Conservation (phyloP, 2,888 invertebrate genomes). For the Drosophila paracracens region DNA sequence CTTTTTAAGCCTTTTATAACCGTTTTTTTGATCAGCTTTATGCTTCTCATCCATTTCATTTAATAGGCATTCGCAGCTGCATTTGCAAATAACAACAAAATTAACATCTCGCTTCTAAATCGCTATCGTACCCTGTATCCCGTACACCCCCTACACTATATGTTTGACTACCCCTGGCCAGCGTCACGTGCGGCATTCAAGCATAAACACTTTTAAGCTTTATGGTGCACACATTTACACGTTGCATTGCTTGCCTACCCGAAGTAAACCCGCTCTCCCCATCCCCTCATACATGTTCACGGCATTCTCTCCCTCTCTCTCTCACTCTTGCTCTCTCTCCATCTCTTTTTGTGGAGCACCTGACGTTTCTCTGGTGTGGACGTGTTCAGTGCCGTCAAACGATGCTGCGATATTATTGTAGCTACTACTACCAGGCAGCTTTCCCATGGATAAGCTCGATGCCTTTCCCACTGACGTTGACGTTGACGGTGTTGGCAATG, state of each 20-base stretch:
- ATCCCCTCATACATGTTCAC: constrained; percentile 14
- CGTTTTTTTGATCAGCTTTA: neutral
- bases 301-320: constrained; percentile 8
- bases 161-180: neutral
- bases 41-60: neutral
- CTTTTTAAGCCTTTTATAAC: neutral
- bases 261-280: constrained; percentile 20
- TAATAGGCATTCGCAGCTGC: constrained; percentile 10
- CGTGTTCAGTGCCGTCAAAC: constrained; percentile 71
- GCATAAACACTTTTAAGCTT: constrained; percentile 76
- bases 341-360: neutral
- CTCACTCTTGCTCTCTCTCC: neutral
- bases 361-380: constrained; percentile 19
- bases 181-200: constrained; percentile 43
- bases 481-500: constrained; percentile 65
- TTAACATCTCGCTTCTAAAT: constrained; percentile 36
- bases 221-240: constrained; percentile 72
- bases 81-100: constrained; percentile 6
- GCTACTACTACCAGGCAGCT: constrained; percentile 70
- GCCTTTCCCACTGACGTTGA: constrained; percentile 36
- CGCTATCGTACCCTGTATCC: neutral
- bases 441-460: constrained; percentile 31
- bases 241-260: constrained; percentile 70
- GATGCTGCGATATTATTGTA: constrained; percentile 67
- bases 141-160: neutral